Conservation (phyloP, 2,888 invertebrate genomes). For the Drosophila barbarae region DNA sequence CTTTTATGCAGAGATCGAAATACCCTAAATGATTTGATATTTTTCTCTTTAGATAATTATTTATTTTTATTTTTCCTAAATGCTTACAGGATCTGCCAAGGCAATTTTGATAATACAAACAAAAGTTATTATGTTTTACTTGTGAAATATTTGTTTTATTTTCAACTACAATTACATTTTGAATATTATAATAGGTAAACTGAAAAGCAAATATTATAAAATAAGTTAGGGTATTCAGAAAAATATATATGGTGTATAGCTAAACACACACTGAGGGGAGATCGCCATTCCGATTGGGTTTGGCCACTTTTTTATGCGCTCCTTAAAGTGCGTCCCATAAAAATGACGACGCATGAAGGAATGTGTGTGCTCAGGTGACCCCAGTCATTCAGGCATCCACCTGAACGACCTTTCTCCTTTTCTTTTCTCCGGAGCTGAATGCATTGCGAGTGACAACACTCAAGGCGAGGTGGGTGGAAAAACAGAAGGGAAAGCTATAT, state of each 20-base stretch:
- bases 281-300: slow-evolving; percentile 51
- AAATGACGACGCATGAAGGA: slow-evolving; percentile 45
- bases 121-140: too few species aligned
- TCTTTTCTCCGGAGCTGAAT: slow-evolving; percentile 13
- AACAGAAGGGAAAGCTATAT: background rate
- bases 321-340: slow-evolving; percentile 68
- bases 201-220: too few species aligned
- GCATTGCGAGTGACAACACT: slow-evolving; percentile 42
- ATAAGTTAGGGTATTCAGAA: slow-evolving; percentile 2
- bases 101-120: too few species aligned
- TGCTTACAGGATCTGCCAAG: too few species aligned
- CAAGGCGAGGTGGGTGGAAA: slow-evolving; percentile 17
- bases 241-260: background rate
- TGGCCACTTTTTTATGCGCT: slow-evolving; percentile 59
- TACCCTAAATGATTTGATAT: background rate
- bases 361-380: slow-evolving; percentile 42
- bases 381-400: slow-evolving; percentile 20
- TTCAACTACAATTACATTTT: background rate
- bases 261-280: slow-evolving; percentile 14
- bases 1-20: background rate
- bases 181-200: too few species aligned
- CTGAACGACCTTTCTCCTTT: slow-evolving; percentile 12
- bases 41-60: too few species aligned
- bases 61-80: too few species aligned
- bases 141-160: too few species aligned